phyloP scores from a whole-genome alignment of 2,113 vertebrate genomes.

The Caracal caracal region DNA sequence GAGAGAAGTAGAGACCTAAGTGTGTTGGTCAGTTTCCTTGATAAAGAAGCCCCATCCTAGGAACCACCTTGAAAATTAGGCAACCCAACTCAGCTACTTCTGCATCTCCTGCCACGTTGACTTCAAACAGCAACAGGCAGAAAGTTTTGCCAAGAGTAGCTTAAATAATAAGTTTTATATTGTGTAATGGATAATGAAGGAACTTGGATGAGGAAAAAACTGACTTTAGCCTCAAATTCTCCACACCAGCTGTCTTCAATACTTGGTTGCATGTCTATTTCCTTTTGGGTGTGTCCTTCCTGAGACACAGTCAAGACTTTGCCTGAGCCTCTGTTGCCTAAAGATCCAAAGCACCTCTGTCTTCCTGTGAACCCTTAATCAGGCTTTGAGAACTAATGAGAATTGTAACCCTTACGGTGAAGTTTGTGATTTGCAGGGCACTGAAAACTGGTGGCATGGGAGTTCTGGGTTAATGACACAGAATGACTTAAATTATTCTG shows the following conservation, averaged over 20 bases:
- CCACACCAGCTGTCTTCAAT: neutral
- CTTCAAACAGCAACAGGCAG: neutral
- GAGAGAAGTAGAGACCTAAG: neutral
- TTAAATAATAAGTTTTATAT: neutral
- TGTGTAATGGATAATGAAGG: neutral
- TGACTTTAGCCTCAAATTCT: neutral
- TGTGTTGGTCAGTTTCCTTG: neutral
- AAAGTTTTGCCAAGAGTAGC: neutral
- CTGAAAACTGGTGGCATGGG: neutral
- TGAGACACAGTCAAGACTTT: neutral
- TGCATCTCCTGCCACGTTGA: neutral
- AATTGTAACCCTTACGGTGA: neutral
- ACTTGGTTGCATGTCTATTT: neutral
- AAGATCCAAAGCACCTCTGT: neutral
- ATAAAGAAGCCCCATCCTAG: neutral
- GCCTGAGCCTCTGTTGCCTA: neutral
- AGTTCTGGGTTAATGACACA: neutral
- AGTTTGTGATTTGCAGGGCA: neutral
- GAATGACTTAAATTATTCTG: neutral
- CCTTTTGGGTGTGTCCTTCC: neutral
- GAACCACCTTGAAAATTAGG: neutral
- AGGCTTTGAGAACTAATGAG: neutral
- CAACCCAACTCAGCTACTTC: neutral
- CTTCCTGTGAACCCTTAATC: neutral
- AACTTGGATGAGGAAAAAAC: neutral